These are phyloP conservation scores for Rana temporaria DNA, from an alignment of 2,113 vertebrate genomes.

Conservation along the genomic window DNA sequence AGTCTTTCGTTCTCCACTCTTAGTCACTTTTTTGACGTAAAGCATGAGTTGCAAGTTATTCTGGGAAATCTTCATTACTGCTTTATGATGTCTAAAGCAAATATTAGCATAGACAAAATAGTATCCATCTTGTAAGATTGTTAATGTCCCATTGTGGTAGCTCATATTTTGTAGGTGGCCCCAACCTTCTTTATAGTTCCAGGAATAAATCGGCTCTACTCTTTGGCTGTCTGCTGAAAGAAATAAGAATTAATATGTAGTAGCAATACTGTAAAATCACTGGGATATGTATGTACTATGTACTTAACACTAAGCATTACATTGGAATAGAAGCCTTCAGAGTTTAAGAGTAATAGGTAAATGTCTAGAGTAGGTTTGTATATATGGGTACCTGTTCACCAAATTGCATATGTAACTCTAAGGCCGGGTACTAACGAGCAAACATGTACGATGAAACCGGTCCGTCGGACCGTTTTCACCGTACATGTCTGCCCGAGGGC, in stretches of 20 bases:
- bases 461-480: too few relatives aligned
- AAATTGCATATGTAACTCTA: too few relatives aligned
- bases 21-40: conserved; percentile 85
- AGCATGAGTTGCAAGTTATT: conserved; percentile 87
- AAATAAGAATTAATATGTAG: background rate
- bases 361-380: too few relatives aligned
- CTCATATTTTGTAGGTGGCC: conserved; percentile 79
- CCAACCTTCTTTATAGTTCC: conserved; percentile 82
- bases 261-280: background rate
- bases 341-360: too few relatives aligned
- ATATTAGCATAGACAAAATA: conserved; percentile 96
- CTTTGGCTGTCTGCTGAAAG: conserved; percentile 18
- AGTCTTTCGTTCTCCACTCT: conserved; percentile 76
- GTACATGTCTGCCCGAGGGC: too few relatives aligned
- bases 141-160: conserved; percentile 79
- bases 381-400: too few relatives aligned
- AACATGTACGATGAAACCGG: too few relatives aligned
- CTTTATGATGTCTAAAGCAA: conserved; percentile 88
- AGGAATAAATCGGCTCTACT: conserved; percentile 80
- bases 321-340: too few relatives aligned
- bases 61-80: conserved; percentile 60
- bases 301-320: too few relatives aligned
- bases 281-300: background rate
- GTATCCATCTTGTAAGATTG: conserved; percentile 85
- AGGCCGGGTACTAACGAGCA: too few relatives aligned